Evolutionary conservation across 2,888 invertebrate species (phyloP), one percentile per base, ranked within the genome.

Genomic region (Drosophila suboccidentalis): DNA sequence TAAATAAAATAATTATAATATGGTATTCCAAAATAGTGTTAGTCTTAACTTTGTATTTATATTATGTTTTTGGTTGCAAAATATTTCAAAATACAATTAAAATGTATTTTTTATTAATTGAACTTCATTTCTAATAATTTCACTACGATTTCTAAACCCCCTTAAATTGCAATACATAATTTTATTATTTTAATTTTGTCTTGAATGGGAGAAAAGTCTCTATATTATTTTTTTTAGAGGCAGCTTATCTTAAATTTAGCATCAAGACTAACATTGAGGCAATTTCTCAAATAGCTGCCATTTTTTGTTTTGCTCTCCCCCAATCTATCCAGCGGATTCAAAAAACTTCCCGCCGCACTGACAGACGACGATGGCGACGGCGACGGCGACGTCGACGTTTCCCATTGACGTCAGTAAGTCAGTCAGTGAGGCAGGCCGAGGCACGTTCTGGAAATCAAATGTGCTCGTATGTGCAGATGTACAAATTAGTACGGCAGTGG

Each of bases 391-490:
- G 26, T 29, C 17, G 49, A 13, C 61, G 58, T 51, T 51, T 55
- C 22, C 65, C 83, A 75, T 84, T 84, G 84, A 84, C 89, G 84
- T 44, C 66, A 54, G 43, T 46, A 50, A 61, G 69, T 62, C 29
- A 47, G 82, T 85, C 34, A 50, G 83, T 86, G 80, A 69, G 84
- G 84, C 84, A 82, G 86, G 83, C 82, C 75, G 77, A 74, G 75
- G 87, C 89, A 84, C 84, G 89, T 84, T 86, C 84, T 88, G 89
- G 84, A 88, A 86, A 88, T 83, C 78, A 88, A 86, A 88, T 57
- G 44, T 61, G 5, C 38, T n/a, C 38, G 38, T 32, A 29, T 39
- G 39, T 29, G 8, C 8, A 29, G 8, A 29, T 29, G 29, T 26
- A 26, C 6, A 26, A 26, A 6, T 6, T 26, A 5, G 26, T 26